Evolutionary conservation across 2,797 vertebrate genomes (phyloP), one percentile per base, ranked within the genome.

Genomic region (Cetoscarus ocellatus): DNA sequence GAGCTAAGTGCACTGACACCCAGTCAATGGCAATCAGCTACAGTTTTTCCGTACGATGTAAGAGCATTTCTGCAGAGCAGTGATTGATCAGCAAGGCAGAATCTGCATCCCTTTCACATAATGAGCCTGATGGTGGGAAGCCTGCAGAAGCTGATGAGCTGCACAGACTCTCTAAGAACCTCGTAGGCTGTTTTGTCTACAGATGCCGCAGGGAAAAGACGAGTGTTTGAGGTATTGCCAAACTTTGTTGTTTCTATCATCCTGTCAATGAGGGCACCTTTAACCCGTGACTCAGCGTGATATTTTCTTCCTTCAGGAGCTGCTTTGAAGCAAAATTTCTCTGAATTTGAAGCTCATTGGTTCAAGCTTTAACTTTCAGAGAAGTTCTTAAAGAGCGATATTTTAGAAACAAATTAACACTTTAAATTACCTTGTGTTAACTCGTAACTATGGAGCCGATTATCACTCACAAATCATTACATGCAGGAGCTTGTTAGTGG

Each of bases 1-100:
- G 17, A 66, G 69, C 66, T 40, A 61, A 83, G 67, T 70, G 74
- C 61, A 18, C 15, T 77, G 86, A 78, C 86, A 75, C 67, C 66
- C 55, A 17, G 75, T 86, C 83, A 14, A 81, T 80, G 72, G 73
- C 59, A 74, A 64, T 86, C 71, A 79, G 70, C 14, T 62, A 38
- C 55, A 55, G 50, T 67, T 82, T 88, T 75, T 82, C 42, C 50
- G 10, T 62, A 54, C 12, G 14, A 35, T 62, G 61, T 19, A 17
- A 79, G 74, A 67, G 64, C 59, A 70, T 69, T 62, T 80, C 81
- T 61, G 57, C 76, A 74, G 72, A 79, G 80, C 35, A 43, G 52
- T 3, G 50, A 82, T 79, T 84, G 88, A 88, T 80, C 63, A 66
- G 58, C 12, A 8, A 35, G 50, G 60, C 73, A 54, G 60, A 64